A percentile compares a stretch with the other conserved stretches of the same genome.
phyloP scores from a whole-genome alignment of 2,888 invertebrate genomes.

The Luffia ferchaultella region DNA sequence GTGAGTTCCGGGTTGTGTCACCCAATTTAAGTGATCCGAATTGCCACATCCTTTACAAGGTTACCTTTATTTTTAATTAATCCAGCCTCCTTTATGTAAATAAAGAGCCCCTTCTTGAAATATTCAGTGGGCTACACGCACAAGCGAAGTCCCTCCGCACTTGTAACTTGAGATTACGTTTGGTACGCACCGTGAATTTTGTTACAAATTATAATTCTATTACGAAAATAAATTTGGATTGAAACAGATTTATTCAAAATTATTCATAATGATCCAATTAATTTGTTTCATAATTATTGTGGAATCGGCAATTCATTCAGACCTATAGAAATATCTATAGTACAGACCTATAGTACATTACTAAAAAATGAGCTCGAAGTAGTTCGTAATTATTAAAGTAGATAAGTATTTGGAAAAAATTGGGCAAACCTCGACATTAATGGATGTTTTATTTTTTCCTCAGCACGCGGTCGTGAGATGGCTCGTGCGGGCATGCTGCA shows the following conservation, averaged over 20 bases:
- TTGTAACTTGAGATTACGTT: not conserved
- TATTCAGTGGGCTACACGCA: not conserved
- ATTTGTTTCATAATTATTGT: not conserved
- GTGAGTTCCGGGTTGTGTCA: not conserved
- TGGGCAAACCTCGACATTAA: conserved; percentile 31
- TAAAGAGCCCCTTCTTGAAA: conserved; percentile 1
- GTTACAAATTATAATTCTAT: not conserved
- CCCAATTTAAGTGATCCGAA: not conserved
- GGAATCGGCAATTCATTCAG: too few species aligned
- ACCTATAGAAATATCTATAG: too few species aligned
- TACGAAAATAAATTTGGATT: too few species aligned
- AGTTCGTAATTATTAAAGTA: not conserved
- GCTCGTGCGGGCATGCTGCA: conserved; percentile 81
- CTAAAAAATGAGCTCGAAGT: not conserved
- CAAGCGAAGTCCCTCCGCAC: not conserved
- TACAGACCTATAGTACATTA: too few species aligned
- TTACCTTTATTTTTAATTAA: conserved; percentile 2
- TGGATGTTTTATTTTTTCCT: conserved; percentile 42
- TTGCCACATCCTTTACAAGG: not conserved
- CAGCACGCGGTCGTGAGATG: conserved; percentile 73
- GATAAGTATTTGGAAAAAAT: not conserved
- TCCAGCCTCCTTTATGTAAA: conserved; percentile 3
- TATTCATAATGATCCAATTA: not conserved
- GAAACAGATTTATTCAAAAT: too few species aligned
- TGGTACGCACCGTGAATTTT: not conserved